These are phyloP conservation scores for Rhynchomys soricoides DNA, from an alignment of 2,113 vertebrate genomes.

Conservation along the genomic window DNA sequence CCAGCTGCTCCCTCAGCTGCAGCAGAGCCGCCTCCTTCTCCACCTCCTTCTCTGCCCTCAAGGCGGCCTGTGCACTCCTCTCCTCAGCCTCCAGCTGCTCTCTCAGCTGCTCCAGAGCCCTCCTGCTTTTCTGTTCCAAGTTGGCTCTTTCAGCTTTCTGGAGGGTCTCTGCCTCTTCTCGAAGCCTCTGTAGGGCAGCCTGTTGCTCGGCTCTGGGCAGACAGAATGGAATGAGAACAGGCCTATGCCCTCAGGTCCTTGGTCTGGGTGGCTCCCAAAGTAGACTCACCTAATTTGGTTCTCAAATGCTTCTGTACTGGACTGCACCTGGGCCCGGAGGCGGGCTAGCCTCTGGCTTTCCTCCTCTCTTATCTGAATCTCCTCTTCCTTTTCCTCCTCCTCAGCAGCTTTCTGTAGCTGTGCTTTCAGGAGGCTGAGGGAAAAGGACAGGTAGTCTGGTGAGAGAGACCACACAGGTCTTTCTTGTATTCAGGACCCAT, in stretches of 20 bases:
- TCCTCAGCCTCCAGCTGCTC: constrained; percentile 84
- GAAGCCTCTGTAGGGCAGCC: constrained; percentile 80
- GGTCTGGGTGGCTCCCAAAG: rapidly evolving
- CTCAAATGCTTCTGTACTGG: constrained; percentile 80
- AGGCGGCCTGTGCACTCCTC: constrained; percentile 73
- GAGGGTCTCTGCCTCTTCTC: constrained; percentile 81
- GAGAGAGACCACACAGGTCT: background rate
- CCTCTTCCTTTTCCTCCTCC: constrained; percentile 77
- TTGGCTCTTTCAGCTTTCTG: constrained; percentile 73
- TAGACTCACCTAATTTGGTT: constrained; percentile 87
- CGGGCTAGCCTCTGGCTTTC: constrained; percentile 77
- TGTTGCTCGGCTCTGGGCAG: constrained; percentile 88
- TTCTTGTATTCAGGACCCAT: background rate
- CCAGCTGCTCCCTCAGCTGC: constrained; percentile 82
- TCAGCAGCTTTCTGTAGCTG: constrained; percentile 77
- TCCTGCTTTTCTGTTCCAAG: constrained; percentile 83
- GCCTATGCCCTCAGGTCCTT: rapidly evolving
- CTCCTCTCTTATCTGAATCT: constrained; percentile 82
- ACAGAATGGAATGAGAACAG: background rate
- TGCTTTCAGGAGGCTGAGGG: constrained; percentile 85
- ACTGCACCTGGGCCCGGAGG: constrained; percentile 80
- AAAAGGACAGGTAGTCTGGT: background rate
- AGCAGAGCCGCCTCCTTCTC: constrained; percentile 84
- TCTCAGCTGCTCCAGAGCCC: constrained; percentile 81
- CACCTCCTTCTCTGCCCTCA: constrained; percentile 83